Base-by-base conservation (phyloP, 2,113 vertebrate genomes). In the Tretioscincus oriximinensis region DNA sequence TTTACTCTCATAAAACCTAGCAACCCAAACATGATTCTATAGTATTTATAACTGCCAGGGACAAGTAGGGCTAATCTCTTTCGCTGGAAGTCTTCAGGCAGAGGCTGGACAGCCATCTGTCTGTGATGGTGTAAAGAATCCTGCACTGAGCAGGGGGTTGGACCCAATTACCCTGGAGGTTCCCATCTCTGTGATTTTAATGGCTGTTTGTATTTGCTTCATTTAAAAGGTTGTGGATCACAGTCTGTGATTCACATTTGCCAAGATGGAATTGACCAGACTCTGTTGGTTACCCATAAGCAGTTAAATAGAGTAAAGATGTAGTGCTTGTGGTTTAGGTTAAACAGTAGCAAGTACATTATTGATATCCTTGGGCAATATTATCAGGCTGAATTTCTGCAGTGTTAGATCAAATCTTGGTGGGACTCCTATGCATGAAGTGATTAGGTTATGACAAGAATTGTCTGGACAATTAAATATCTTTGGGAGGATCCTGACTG, bases 401-500 rank as follows among this genome's bases (percentile, higher is more conserved):
- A 18, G 16, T 9, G 73, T 12, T 22, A 47, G n/a, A 31, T 64
- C n/a, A 76, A 14, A 41, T 20, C 54, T 49, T 31, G 54, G 73
- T 82, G 73, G 58, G 54, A 58, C 63, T 22, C 58, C 64, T 51
- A 49, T 76, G 41, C 41, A 76, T 28, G 61, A 82, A 82, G 66
- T 47, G n/a, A 70, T 51, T 70, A 35, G 16, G n/a, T 54, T 49
- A 9, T 76, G 73, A 60, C 65, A 82, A 54, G 73, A 61, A 70
- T 82, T 54, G 68, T 70, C 73, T 76, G 65, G 73, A 54, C 73
- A 54, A 76, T 76, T 82, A 82, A 76, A 45, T 31, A 29, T 82
- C 73, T 76, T 63, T 51, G 73, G 80, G 73, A 21, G 63, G 54
- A 47, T 69, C 66, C 73, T 76, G 63, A 70, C 80, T 76, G 80